Conservation (phyloP, 2,113 vertebrate genomes). For the Falco punctatus region DNA sequence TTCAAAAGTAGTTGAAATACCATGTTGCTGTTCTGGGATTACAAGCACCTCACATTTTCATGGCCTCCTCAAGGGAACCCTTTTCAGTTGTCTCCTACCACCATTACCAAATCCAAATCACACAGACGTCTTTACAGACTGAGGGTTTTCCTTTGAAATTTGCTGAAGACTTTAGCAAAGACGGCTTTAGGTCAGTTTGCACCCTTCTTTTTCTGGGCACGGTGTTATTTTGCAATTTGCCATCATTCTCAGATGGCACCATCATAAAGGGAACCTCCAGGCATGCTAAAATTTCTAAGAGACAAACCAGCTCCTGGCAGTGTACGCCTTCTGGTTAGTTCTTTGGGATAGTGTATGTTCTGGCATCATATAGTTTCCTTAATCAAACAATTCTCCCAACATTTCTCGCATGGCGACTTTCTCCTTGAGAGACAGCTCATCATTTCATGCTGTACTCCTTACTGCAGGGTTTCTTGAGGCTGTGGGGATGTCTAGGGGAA, state of each 20-base stretch:
- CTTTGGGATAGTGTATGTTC: not conserved
- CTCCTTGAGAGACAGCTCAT: not conserved
- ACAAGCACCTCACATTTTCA: not conserved
- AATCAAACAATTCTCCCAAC: not conserved
- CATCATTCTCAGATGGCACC: not conserved
- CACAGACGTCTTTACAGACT: not conserved
- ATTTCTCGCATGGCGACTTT: not conserved
- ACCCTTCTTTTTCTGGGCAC: not conserved
- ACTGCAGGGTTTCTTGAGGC: not conserved
- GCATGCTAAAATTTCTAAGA: not conserved
- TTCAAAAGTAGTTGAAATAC: not conserved
- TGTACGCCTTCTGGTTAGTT: not conserved
- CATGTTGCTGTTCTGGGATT: not conserved
- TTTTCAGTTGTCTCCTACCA: not conserved
- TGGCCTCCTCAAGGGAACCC: not conserved
- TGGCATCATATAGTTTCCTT: not conserved
- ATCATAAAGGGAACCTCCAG: not conserved
- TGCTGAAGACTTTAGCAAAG: not conserved
- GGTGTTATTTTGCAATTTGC: not conserved
- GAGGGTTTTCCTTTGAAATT: not conserved
- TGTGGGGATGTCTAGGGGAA: not conserved
- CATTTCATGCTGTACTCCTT: not conserved
- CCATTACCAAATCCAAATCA: not conserved
- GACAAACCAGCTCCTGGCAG: not conserved
- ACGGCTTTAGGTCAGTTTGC: not conserved